Percentiles rank a stretch among this genome's conserved stretches.
Evolutionary conservation across 2,797 vertebrate species (phyloP).

Genomic region (Champsocephalus gunnari): DNA sequence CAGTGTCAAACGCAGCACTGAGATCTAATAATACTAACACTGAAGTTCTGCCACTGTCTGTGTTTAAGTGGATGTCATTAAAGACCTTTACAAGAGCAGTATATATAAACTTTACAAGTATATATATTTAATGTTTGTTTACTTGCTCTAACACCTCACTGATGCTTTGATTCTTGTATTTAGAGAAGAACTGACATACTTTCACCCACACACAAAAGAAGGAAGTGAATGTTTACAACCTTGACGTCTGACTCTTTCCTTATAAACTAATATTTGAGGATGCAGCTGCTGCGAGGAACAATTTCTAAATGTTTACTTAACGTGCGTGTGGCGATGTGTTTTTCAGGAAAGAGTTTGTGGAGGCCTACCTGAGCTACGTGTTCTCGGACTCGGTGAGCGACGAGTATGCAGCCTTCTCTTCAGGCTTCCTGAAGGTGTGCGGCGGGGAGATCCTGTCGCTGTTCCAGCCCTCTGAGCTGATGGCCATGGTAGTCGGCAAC

Average conservation of each 20-base stretch:
- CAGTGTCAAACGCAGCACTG: too few relatives aligned
- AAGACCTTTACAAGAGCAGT: too few relatives aligned
- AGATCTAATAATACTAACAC: too few relatives aligned
- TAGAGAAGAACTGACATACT: not conserved
- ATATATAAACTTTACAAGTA: too few relatives aligned
- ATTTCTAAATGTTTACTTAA: constrained; percentile 20
- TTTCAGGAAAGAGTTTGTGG: constrained; percentile 94
- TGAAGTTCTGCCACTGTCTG: too few relatives aligned
- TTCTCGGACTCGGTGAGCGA: constrained; percentile 91
- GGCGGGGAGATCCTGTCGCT: constrained; percentile 94
- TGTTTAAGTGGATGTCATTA: too few relatives aligned
- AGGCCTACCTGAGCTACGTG: constrained; percentile 93
- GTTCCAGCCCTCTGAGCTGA: constrained; percentile 96
- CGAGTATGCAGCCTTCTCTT: constrained; percentile 93
- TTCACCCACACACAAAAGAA: constrained; percentile 4
- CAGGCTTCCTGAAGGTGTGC: constrained; percentile 96
- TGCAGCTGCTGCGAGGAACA: constrained; percentile 23
- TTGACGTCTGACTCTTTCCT: constrained; percentile 29
- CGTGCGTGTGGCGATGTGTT: constrained; percentile 8
- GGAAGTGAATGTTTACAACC: constrained; percentile 41
- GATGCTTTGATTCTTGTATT: not conserved
- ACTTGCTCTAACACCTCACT: not conserved
- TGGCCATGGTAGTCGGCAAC: constrained; percentile 99
- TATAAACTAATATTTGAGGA: constrained; percentile 30
- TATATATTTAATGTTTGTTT: too few relatives aligned